Evolutionary conservation across 2,888 invertebrate genomes (phyloP), one percentile per base, ranked within the genome.

Genomic region (Drosophila paramelanica): DNA sequence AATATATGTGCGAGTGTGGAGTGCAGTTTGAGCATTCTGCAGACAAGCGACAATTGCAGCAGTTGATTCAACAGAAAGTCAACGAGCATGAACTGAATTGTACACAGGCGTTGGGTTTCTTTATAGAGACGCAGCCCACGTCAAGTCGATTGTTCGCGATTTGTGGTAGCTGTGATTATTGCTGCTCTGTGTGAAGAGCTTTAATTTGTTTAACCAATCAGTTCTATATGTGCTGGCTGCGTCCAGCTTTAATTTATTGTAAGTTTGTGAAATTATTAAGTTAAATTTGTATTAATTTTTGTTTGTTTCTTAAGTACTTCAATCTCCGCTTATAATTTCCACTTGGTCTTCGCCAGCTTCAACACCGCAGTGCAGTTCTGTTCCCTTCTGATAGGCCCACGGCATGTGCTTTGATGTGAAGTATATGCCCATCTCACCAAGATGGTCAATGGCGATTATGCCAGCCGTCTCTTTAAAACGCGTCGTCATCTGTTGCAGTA

Each of bases 391-490:
- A 82, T 94, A 95, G 0, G 95, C 95, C 96, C 95, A 96, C 0
- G 95, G 93, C 95, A 96, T 95, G 75, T 94, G 93, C 36, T 93
- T 92, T 0, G 96, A 95, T 20, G 94, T 95, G 88, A 96, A 96
- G 75, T 94, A 93, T 47, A 95, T 92, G 5, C 96, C 96, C 27
- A 96, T 92, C 5, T 95, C 93, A 0, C 96, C 96, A 50, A 92
- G 91, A 66, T 93, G 94, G 11, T 95, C 95, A 31, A 97, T 92
- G 13, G 95, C 95, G 68, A 97, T 95, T 3, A 95, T 96, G 25
- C 95, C 97, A 14, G 95, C 97, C 3, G 95, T 95, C 57, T 96
- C 95, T 2, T 94, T 93, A 10, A 96, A 93, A 52, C 95, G 93
- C 8, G 92, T 83, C 0, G 95, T 95, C 96, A 97, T 96, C 36